Evolutionary conservation across 2,797 vertebrate genomes (phyloP), one percentile per base, ranked within the genome.

Genomic region (Ibycter americanus): DNA sequence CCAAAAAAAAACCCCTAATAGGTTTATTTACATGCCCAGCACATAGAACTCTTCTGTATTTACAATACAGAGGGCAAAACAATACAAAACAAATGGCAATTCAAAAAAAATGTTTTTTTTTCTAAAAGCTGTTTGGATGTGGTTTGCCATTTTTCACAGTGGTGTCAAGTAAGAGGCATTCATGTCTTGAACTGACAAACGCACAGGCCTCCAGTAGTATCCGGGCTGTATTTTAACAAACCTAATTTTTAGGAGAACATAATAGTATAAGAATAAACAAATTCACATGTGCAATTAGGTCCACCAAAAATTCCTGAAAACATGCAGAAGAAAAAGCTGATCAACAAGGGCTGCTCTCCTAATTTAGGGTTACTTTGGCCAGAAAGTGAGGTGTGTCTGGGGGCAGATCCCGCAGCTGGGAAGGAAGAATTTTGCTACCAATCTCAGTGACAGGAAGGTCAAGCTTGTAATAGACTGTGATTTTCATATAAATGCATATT

Each of bases 11-110:
- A 13, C 34, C 52, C 55, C 36, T 87, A 94, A 95, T 25, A 83
- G 86, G 89, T 96, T 95, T 96, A 94, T 97, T 96, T 93, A 93
- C 93, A 94, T 89, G 79, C 94, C 86, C 63, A 74, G 79, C 80
- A 91, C 93, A 97, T 42, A 94, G 73, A 96, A 79, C 51, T 74
- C 46, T 49, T 94, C 90, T 72, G 76, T 78, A 66, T 93, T 93
- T 88, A 80, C 78, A 88, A 91, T 87, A 89, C 36, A 78, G 56
- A 89, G 47, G 63, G 89, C 67, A 93, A 93, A 89, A 77, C 87
- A 95, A 89, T 79, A 72, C 89, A 91, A 87, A 93, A 77, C 71
- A 95, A 94, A 89, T 11, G 68, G 61, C 80, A 90, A 91, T 79
- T 70, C 17, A 85, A 81, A 83, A 77, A 84, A 44, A 46, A 12